Conservation (phyloP, 2,888 invertebrate genomes). For the Philopedon plagiatum region DNA sequence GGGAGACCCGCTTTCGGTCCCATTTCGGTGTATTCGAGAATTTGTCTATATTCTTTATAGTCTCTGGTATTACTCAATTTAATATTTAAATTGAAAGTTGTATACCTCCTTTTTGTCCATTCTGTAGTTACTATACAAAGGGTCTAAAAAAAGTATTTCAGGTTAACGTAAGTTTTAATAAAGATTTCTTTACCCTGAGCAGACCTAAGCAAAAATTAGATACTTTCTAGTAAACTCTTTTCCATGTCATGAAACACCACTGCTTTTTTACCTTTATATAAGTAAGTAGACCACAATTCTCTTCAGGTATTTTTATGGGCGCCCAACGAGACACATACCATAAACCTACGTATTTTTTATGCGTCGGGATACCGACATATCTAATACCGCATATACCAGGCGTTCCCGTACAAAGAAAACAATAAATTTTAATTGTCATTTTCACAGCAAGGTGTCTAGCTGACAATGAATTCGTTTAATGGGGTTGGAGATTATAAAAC, state of each 20-base stretch:
- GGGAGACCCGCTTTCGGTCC: too few species aligned
- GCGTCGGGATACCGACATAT: slow-evolving; percentile 35
- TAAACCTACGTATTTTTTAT: slow-evolving; percentile 35
- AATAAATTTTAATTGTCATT: slow-evolving; percentile 51
- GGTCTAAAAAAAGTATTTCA: too few species aligned
- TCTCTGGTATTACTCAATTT: too few species aligned
- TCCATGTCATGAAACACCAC: slow-evolving; percentile 9
- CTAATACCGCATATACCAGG: slow-evolving; percentile 38
- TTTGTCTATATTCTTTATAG: too few species aligned
- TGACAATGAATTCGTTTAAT: slow-evolving; percentile 26
- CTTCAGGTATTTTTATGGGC: slow-evolving; percentile 46
- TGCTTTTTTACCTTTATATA: background rate
- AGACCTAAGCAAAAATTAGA: too few species aligned
- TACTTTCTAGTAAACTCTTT: too few species aligned
- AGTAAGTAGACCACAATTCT: slow-evolving; percentile 22
- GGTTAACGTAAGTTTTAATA: too few species aligned
- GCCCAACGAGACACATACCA: slow-evolving; percentile 42
- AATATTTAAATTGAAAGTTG: too few species aligned
- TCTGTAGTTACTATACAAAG: too few species aligned
- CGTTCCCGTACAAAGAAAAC: slow-evolving; percentile 45
- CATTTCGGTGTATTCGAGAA: too few species aligned
- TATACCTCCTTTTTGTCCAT: too few species aligned
- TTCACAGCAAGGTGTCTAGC: slow-evolving; percentile 47
- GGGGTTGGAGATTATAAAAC: slow-evolving; percentile 27
- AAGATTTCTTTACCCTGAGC: too few species aligned